phyloP scores from a whole-genome alignment of 2,797 vertebrate genomes.

The Meriones psammophilus region DNA sequence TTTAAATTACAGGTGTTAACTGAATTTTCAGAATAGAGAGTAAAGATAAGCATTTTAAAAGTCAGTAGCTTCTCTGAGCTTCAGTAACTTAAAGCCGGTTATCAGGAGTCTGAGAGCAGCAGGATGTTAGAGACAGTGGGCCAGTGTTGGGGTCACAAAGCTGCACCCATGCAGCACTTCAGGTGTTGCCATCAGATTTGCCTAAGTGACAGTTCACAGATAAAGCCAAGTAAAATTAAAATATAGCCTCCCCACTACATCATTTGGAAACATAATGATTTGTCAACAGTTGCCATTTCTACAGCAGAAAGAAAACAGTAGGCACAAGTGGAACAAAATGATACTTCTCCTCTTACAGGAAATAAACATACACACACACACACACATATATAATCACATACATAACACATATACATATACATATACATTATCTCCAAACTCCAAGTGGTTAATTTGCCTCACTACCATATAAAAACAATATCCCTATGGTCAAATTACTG shows the following conservation, averaged over 20 bases:
- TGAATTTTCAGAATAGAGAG: slow-evolving; percentile 75
- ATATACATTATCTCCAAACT: slow-evolving; percentile 83
- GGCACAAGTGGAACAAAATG: slow-evolving; percentile 79
- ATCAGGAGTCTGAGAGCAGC: slow-evolving; percentile 74
- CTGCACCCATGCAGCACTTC: slow-evolving; percentile 70
- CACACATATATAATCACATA: slow-evolving; percentile 16
- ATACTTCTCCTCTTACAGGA: slow-evolving; percentile 71
- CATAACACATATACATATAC: slow-evolving; percentile 2
- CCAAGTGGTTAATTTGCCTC: slow-evolving; percentile 80
- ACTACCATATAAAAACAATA: slow-evolving; percentile 73
- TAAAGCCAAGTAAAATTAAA: slow-evolving; percentile 66
- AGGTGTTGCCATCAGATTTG: slow-evolving; percentile 70
- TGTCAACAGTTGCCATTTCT: slow-evolving; percentile 78
- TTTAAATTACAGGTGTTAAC: slow-evolving; percentile 60
- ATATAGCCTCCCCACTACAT: slow-evolving; percentile 57
- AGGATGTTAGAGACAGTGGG: slow-evolving; percentile 72
- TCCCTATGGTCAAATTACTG: slow-evolving; percentile 76
- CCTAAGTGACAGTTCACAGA: slow-evolving; percentile 79
- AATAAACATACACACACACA: slow-evolving; percentile 65
- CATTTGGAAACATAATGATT: slow-evolving; percentile 78
- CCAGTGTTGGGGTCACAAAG: slow-evolving; percentile 72
- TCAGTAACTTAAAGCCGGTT: slow-evolving; percentile 68
- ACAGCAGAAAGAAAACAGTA: slow-evolving; percentile 82
- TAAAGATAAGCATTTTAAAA: slow-evolving; percentile 75
- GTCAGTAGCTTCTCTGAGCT: slow-evolving; percentile 65